phyloP scores from a whole-genome alignment of 1,140 invertebrate genomes.

The Eufriesea mexicana region DNA sequence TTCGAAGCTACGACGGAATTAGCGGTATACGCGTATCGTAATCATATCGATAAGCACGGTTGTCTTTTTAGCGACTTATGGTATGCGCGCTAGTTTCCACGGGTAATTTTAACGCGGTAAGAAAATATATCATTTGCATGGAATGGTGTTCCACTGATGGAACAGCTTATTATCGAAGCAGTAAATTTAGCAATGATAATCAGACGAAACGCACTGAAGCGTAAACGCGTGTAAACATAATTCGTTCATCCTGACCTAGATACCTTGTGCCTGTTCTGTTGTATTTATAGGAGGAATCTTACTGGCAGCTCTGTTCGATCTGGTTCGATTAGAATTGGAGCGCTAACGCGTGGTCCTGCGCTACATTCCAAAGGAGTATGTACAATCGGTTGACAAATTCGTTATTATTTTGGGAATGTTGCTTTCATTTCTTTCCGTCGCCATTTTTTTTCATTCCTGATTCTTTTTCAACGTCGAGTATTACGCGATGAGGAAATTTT shows the following conservation, averaged over 20 bases:
- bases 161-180: constrained; percentile 44
- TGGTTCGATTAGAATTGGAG: constrained; percentile 11
- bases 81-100: neutral
- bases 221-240: constrained; percentile 42
- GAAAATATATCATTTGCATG: neutral
- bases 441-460: neutral
- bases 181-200: constrained; percentile 47
- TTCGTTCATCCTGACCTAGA: constrained; percentile 53
- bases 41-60: constrained; percentile 3
- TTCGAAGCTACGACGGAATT: neutral
- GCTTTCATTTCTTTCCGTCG: neutral
- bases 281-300: constrained; percentile 57
- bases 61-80: constrained; percentile 5
- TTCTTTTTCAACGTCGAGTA: neutral
- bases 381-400: neutral
- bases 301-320: neutral
- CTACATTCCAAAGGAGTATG: neutral
- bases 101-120: neutral
- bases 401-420: neutral
- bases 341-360: neutral
- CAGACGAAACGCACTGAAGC: constrained; percentile 4
- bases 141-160: too few relatives aligned
- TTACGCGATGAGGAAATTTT: neutral
- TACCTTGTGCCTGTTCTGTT: constrained; percentile 32
- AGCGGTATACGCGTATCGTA: neutral